A percentile compares a stretch with the other conserved stretches of the same genome.
Evolutionary conservation across 2,797 vertebrate genomes (phyloP).

Genomic region (Atherinosoma microstoma): DNA sequence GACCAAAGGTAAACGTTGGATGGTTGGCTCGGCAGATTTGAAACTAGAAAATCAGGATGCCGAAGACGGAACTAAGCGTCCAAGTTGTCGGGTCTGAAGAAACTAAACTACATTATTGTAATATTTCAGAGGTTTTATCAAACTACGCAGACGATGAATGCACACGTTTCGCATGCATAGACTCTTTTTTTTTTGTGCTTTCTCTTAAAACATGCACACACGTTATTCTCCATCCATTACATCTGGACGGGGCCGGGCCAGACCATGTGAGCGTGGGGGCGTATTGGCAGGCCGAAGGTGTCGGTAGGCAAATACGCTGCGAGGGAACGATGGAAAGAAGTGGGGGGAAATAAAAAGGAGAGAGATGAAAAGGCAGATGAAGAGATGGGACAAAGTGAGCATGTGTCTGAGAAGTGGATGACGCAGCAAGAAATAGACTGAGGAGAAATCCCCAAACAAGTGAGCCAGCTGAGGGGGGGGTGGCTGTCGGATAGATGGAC

Average conservation of each 20-base stretch:
- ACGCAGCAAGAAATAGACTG: conserved; percentile 60
- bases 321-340: conserved; percentile 31
- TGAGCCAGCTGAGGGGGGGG: conserved; percentile 60
- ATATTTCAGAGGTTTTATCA: conserved; percentile 13
- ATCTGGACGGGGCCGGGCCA: conserved; percentile 54
- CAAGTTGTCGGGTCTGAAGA: conserved; percentile 1
- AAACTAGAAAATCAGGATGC: too few relatives aligned
- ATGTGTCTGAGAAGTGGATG: conserved; percentile 55
- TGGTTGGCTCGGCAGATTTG: too few relatives aligned
- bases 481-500: conserved; percentile 58
- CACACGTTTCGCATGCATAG: conserved; percentile 34
- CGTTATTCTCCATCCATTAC: conserved; percentile 55
- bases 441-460: conserved; percentile 60
- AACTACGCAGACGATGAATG: conserved; percentile 44
- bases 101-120: too few relatives aligned
- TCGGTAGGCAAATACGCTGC: conserved; percentile 62
- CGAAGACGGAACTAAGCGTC: background rate
- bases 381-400: conserved; percentile 35
- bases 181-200: conserved; percentile 15
- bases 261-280: conserved; percentile 67
- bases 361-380: conserved; percentile 30
- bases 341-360: conserved; percentile 18
- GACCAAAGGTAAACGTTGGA: too few relatives aligned
- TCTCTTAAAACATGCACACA: conserved; percentile 20
- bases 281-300: conserved; percentile 65